Evolutionary conservation across 2,797 vertebrate species (phyloP), one percentile per base, ranked within the genome.

Genomic region (Margarornis squamiger): DNA sequence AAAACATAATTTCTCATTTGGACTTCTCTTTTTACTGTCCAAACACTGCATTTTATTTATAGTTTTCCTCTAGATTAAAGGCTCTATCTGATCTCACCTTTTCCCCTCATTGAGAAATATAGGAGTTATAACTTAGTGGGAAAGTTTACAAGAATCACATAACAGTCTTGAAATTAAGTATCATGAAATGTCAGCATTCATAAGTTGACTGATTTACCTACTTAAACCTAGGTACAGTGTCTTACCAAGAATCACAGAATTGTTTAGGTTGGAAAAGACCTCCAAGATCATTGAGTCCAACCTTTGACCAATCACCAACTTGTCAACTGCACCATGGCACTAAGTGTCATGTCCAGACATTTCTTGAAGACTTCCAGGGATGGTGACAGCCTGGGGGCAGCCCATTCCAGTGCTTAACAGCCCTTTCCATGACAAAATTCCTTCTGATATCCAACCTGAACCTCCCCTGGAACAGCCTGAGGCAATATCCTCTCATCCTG

Each of bases 51-150:
- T 51, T 70, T 81, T 54, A 38, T 59, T 82, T 34, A 65, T 26
- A 41, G n/a, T 78, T 88, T 78, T 27, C 9, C 9, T 72, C 6
- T 38, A 52, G 12, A 54, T 4, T 36, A 52, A 59, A 75, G n/a
- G 2, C 4, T 2, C 1, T 17, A 2, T 46, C 10, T 15, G 4
- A 77, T 52, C 7, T 8, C 4, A 36, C 3, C 2, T 52, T 88
- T 84, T 38, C 23, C 72, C 6, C 21, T 21, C 8, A 29, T 5
- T 52, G 10, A 61, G 19, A 61, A 75, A 9, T 10, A 19, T 19
- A 29, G 12, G 14, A 66, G 48, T 59, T 46, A 49, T 70, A 66
- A 63, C 7, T 29, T 68, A 7, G 1, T 52, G 27, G 10, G 14
- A 43, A 59, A 20, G 7, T 58, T 66, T n/a, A 54, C 23, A 66